Percentiles rank a stretch among this genome's conserved stretches.
phyloP scores from a whole-genome alignment of 2,113 vertebrate species.

The Aplodontia rufa region DNA sequence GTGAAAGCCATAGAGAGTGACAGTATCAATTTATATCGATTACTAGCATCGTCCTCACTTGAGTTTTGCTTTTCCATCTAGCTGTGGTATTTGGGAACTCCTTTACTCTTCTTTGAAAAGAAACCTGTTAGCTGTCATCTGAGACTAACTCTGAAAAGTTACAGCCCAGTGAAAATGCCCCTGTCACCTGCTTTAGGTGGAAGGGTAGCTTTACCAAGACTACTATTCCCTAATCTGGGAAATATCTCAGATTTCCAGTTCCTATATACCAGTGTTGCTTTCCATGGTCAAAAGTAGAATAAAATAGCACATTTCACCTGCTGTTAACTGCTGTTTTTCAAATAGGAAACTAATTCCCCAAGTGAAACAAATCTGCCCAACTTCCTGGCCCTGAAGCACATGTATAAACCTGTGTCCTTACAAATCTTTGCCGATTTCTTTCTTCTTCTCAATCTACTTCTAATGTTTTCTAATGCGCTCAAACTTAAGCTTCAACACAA shows the following conservation, averaged over 20 bases:
- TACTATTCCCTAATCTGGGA: not conserved
- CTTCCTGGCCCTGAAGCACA: not conserved
- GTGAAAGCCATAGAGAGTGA: not conserved
- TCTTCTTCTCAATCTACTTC: not conserved
- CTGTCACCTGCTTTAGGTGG: not conserved
- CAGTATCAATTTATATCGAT: not conserved
- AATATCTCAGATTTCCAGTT: not conserved
- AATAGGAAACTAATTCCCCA: not conserved
- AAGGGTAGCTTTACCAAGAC: not conserved
- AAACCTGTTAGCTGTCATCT: conserved; percentile 12
- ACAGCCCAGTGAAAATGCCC: not conserved
- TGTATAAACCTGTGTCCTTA: not conserved
- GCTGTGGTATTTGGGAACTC: not conserved
- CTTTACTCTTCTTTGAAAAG: not conserved
- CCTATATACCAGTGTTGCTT: not conserved
- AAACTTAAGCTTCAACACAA: not conserved
- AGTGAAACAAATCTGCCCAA: not conserved
- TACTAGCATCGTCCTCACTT: not conserved
- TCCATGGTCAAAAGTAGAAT: not conserved
- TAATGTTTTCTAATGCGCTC: not conserved
- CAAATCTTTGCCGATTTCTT: not conserved
- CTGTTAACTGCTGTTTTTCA: not conserved
- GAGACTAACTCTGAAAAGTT: not conserved
- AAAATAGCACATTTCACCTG: not conserved
- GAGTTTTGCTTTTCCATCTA: not conserved